Evolutionary conservation across 2,888 invertebrate species (phyloP).

Genomic region (Smittia sp.): DNA sequence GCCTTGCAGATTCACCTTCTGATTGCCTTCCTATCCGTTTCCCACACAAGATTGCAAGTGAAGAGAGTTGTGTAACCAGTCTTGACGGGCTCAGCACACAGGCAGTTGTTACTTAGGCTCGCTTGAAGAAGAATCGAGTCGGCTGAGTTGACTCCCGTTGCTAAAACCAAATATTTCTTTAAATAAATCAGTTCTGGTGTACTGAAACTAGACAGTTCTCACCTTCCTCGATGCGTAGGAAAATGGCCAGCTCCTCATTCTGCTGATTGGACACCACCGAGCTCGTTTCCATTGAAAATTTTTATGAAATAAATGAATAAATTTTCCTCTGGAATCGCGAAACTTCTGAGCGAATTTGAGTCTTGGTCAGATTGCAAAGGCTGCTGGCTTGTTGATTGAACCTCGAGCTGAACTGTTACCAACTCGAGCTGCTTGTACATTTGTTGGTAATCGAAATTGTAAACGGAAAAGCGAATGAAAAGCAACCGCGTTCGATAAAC

Average conservation of each 20-base stretch:
- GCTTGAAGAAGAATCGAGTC: constrained; percentile 60
- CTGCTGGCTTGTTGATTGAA: too few relatives aligned
- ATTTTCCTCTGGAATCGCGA: too few relatives aligned
- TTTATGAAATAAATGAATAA: too few relatives aligned
- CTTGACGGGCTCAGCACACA: constrained; percentile 66
- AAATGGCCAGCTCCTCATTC: constrained; percentile 47
- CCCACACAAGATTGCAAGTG: constrained; percentile 75
- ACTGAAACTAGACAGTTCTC: not conserved
- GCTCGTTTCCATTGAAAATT: constrained; percentile 17
- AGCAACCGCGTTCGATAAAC: too few relatives aligned
- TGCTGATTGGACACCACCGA: not conserved
- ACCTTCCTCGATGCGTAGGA: constrained; percentile 51
- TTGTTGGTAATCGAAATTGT: too few relatives aligned
- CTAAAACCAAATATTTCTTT: too few relatives aligned
- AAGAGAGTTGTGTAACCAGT: constrained; percentile 62
- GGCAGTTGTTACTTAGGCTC: constrained; percentile 62
- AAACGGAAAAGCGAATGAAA: too few relatives aligned
- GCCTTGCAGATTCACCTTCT: constrained; percentile 44
- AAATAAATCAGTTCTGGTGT: too few relatives aligned
- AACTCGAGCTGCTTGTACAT: too few relatives aligned
- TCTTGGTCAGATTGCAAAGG: too few relatives aligned
- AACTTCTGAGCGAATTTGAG: too few relatives aligned
- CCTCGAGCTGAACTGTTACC: too few relatives aligned
- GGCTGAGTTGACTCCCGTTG: constrained; percentile 59
- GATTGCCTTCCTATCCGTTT: constrained; percentile 68